Percentiles rank a stretch among this genome's conserved stretches.
Evolutionary conservation across 1,140 invertebrate genomes (phyloP).

Genomic region (Lethocerus indicus): DNA sequence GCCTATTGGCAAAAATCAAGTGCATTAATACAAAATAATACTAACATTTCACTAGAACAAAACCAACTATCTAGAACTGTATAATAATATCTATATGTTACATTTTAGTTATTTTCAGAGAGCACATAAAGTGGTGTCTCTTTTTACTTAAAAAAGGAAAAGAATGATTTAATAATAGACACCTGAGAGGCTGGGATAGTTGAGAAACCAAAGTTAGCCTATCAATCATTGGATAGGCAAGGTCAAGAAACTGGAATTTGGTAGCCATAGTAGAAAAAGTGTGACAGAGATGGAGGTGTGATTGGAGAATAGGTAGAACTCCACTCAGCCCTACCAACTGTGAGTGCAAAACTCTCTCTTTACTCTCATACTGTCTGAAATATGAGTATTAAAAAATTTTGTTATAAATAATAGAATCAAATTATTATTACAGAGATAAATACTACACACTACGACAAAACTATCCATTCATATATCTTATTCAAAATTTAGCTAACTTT

Average conservation of each 20-base stretch:
- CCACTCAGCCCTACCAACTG: conserved; percentile 38
- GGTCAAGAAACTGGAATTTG: conserved; percentile 52
- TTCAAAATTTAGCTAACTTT: too few species aligned
- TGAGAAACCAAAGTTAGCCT: conserved; percentile 41
- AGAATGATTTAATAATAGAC: too few species aligned
- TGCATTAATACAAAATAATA: too few species aligned
- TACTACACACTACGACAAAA: too few species aligned
- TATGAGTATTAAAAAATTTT: neutral
- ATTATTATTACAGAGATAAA: too few species aligned
- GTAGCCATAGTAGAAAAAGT: conserved; percentile 46
- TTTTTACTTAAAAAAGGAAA: neutral
- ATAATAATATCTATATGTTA: too few species aligned
- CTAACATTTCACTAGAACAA: too few species aligned
- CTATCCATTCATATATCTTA: too few species aligned
- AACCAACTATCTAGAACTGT: too few species aligned
- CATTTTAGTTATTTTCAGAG: too few species aligned
- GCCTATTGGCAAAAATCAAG: conserved; percentile 25
- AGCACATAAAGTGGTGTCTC: neutral
- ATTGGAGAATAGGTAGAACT: conserved; percentile 43
- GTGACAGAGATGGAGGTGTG: conserved; percentile 45
- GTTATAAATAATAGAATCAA: neutral
- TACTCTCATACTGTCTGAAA: conserved; percentile 42
- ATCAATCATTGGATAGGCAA: conserved; percentile 46
- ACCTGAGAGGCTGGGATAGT: conserved; percentile 44
- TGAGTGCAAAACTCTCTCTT: conserved; percentile 40